Conservation (phyloP, 2,113 vertebrate species). For the Etheostoma spectabile region DNA sequence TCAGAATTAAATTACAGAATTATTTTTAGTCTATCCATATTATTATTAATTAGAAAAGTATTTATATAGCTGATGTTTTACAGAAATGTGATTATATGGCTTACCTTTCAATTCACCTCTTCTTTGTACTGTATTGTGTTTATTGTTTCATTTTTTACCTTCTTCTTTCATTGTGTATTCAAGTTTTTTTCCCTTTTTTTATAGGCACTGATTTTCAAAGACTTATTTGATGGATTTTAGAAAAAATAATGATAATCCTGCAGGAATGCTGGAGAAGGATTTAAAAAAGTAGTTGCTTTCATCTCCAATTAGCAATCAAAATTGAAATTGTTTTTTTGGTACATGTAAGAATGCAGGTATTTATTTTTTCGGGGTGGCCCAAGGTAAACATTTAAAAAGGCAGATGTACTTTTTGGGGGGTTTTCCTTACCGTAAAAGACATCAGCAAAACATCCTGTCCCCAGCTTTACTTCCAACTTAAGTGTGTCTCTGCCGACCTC, state of each 20-base stretch:
- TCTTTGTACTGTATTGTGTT: too few species aligned
- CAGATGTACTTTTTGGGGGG: not conserved
- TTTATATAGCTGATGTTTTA: too few species aligned
- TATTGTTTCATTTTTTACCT: too few species aligned
- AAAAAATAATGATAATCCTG: not conserved
- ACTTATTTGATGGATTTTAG: not conserved
- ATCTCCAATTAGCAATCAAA: not conserved
- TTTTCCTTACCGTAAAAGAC: slow-evolving; percentile 97
- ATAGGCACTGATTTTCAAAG: not conserved
- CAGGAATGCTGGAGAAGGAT: not conserved
- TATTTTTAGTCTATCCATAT: too few species aligned
- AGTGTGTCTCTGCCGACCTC: slow-evolving; percentile 92
- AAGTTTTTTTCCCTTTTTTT: too few species aligned
- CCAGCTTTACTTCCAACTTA: slow-evolving; percentile 94
- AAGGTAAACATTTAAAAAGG: not conserved
- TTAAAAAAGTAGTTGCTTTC: not conserved
- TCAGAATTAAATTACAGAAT: too few species aligned
- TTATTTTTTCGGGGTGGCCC: slow-evolving; percentile 9
- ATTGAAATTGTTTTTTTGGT: not conserved
- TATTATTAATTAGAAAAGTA: too few species aligned
- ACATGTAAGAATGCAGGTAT: not conserved
- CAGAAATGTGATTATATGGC: too few species aligned
- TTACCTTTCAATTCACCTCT: too few species aligned
- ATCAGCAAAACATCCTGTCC: slow-evolving; percentile 99
- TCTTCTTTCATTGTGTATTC: too few species aligned